phyloP scores from a whole-genome alignment of 2,113 vertebrate genomes.

The Gavia stellata region DNA sequence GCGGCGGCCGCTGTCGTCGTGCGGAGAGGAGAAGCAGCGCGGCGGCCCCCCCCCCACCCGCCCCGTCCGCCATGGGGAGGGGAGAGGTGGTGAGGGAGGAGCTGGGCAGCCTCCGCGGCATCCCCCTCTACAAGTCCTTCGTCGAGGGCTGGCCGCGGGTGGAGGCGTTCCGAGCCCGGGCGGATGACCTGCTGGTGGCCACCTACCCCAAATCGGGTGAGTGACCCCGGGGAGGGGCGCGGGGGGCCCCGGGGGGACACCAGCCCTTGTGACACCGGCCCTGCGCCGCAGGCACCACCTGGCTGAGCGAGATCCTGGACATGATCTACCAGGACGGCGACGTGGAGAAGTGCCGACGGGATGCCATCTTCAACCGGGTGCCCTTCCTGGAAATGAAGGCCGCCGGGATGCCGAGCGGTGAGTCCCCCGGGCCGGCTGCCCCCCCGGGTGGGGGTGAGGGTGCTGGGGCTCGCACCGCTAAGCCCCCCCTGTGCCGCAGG shows the following conservation, averaged over 20 bases:
- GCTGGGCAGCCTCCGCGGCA: slow-evolving; percentile 16
- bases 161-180: slow-evolving; percentile 54
- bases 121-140: slow-evolving; percentile 40
- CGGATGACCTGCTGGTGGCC: slow-evolving; percentile 53
- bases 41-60: no score
- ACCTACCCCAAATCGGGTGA: slow-evolving; percentile 66
- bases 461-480: background rate
- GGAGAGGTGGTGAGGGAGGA: background rate
- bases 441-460: background rate
- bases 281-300: slow-evolving; percentile 58
- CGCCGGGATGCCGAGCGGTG: background rate
- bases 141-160: slow-evolving; percentile 30
- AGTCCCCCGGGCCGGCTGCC: background rate
- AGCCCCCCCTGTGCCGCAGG: background rate
- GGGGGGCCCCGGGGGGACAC: background rate
- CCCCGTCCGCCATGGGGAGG: background rate
- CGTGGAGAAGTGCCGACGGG: slow-evolving; percentile 56
- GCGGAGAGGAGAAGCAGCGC: no score
- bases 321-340: slow-evolving; percentile 45
- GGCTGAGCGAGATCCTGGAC: slow-evolving; percentile 70
- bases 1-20: no score
- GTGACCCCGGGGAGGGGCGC: background rate
- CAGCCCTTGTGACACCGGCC: background rate
- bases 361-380: slow-evolving; percentile 61
- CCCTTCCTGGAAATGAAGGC: slow-evolving; percentile 65